Conservation (phyloP, 2,797 vertebrate species). For the Diceros bicornis region DNA sequence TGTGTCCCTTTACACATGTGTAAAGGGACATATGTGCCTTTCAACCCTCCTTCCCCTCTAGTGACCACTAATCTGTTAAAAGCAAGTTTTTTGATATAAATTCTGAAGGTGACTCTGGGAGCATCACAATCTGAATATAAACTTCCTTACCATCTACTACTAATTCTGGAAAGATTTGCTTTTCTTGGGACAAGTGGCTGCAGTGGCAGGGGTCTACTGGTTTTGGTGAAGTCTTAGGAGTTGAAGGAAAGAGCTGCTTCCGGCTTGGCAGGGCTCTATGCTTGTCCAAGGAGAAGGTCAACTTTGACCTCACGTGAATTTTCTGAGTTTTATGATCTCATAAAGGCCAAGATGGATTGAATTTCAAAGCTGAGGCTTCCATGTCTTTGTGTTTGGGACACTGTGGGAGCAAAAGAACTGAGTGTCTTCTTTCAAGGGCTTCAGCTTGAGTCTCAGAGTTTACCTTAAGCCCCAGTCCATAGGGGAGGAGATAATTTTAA, state of each 20-base stretch:
- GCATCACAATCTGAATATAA: not conserved
- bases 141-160: not conserved
- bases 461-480: not conserved
- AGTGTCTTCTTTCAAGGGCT: not conserved
- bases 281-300: not conserved
- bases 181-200: not conserved
- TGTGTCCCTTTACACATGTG: too few species aligned
- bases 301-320: not conserved
- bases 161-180: not conserved
- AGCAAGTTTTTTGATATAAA: not conserved
- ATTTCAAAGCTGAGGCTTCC: not conserved
- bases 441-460: not conserved
- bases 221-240: not conserved
- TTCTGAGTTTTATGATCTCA: not conserved
- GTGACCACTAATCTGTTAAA: not conserved
- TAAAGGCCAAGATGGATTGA: not conserved
- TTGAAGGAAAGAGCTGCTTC: not conserved
- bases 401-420: not conserved
- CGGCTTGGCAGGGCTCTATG: not conserved
- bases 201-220: not conserved
- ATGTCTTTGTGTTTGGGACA: not conserved
- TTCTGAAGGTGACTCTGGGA: not conserved
- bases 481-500: not conserved
- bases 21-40: too few species aligned
- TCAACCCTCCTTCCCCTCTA: too few species aligned